Conservation (phyloP, 2,797 vertebrate genomes). For the Momotus momota region DNA sequence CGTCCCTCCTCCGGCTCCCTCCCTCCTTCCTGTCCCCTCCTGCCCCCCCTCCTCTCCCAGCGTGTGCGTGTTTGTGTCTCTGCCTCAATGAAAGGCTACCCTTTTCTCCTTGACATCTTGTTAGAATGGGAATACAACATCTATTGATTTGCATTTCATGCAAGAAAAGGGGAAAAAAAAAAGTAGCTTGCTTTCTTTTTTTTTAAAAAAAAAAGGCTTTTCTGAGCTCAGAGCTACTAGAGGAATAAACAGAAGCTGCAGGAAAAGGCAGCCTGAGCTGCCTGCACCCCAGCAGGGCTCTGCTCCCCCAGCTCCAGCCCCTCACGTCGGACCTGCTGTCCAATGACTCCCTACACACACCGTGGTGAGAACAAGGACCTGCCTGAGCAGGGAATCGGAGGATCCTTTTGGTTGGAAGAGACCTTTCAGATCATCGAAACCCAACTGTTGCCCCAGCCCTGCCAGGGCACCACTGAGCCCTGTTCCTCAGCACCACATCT, state of each 20-base stretch:
- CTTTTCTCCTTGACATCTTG: constrained; percentile 80
- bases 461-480: neutral
- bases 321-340: neutral
- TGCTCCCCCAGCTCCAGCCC: neutral
- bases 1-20: neutral
- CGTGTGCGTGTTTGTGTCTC: neutral
- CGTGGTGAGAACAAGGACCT: neutral
- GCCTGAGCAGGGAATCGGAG: neutral
- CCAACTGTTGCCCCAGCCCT: neutral
- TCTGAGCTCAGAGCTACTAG: constrained; percentile 38
- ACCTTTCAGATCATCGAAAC: neutral
- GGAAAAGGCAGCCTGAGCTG: neutral
- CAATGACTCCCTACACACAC: neutral
- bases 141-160: constrained; percentile 82
- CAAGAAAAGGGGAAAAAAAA: neutral
- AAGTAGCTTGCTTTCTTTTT: neutral
- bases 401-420: neutral
- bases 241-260: constrained; percentile 8
- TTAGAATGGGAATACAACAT: constrained; percentile 78
- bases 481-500: neutral
- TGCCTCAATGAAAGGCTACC: constrained; percentile 79
- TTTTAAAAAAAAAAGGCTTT: neutral
- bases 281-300: neutral
- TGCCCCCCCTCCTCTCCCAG: neutral
- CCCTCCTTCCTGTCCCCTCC: constrained; percentile 22